Conservation (phyloP, 2,113 vertebrate species). For the Oncorhynchus clarkii region DNA sequence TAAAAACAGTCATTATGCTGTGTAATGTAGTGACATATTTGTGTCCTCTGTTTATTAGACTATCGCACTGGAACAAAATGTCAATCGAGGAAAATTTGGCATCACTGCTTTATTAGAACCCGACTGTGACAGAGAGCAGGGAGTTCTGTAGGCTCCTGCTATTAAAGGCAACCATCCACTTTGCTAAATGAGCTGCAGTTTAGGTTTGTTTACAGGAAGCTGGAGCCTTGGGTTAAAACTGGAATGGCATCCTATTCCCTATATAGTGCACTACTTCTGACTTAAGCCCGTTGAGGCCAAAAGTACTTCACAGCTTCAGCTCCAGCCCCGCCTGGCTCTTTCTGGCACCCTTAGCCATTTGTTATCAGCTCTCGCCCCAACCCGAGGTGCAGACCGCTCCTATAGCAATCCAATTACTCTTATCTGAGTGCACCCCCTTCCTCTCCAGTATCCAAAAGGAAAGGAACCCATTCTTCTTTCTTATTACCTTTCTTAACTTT, state of each 20-base stretch:
- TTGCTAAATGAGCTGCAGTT: conserved; percentile 20
- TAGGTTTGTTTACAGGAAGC: background rate
- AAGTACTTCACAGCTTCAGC: background rate
- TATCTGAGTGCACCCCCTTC: too few species aligned
- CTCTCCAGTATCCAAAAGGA: too few species aligned
- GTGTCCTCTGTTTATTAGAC: conserved; percentile 41
- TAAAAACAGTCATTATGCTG: conserved; percentile 34
- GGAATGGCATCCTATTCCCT: too few species aligned
- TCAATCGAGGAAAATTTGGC: background rate
- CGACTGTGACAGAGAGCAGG: too few species aligned
- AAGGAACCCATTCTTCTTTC: too few species aligned
- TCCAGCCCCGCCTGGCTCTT: background rate
- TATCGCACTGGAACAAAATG: conserved; percentile 35
- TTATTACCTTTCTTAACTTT: conserved; percentile 10
- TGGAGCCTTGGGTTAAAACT: background rate
- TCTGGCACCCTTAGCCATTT: conserved; percentile 14
- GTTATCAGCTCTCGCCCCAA: conserved; percentile 27
- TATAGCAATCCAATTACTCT: conserved; percentile 48
- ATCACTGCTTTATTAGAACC: too few species aligned
- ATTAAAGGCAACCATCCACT: conserved; percentile 1
- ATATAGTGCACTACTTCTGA: too few species aligned
- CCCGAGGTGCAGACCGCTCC: conserved; percentile 15
- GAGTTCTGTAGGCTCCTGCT: too few species aligned
- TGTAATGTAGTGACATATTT: conserved; percentile 24
- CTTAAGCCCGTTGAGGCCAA: too few species aligned